phyloP scores from a whole-genome alignment of 2,797 vertebrate species.

The Nothura maculosa region DNA sequence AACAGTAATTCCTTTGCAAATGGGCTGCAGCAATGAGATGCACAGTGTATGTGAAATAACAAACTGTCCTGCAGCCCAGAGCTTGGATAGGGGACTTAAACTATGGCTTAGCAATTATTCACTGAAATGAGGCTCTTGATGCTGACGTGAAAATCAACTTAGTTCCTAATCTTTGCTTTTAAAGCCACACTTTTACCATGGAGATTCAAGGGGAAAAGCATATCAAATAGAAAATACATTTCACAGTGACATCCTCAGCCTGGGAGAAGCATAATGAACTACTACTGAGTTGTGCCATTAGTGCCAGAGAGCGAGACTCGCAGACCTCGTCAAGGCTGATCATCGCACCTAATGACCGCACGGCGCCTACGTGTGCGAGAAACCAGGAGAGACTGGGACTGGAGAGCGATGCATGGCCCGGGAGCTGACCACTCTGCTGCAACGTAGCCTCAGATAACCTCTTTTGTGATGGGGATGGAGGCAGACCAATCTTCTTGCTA shows the following conservation, averaged over 20 bases:
- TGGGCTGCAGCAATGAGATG: background rate
- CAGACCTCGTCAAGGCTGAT: background rate
- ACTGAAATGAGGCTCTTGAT: constrained; percentile 19
- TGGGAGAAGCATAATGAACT: accelerated
- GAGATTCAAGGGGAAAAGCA: background rate
- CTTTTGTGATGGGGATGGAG: no score
- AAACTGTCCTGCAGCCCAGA: background rate
- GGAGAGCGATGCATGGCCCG: background rate
- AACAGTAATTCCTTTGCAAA: constrained; percentile 31
- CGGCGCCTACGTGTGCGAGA: background rate
- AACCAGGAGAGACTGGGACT: no score
- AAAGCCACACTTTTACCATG: background rate
- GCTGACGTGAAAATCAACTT: constrained; percentile 19
- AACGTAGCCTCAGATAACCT: background rate
- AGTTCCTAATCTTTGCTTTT: constrained; percentile 27
- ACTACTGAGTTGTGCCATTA: background rate
- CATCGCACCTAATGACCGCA: background rate
- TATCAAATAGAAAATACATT: background rate
- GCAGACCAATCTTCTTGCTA: accelerated
- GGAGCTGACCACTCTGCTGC: background rate
- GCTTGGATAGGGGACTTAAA: background rate
- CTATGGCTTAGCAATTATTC: background rate
- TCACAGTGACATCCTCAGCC: accelerated
- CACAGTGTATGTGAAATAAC: background rate
- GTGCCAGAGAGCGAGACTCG: accelerated